Conservation (phyloP, 2,113 vertebrate species). For the Mixornis gularis region DNA sequence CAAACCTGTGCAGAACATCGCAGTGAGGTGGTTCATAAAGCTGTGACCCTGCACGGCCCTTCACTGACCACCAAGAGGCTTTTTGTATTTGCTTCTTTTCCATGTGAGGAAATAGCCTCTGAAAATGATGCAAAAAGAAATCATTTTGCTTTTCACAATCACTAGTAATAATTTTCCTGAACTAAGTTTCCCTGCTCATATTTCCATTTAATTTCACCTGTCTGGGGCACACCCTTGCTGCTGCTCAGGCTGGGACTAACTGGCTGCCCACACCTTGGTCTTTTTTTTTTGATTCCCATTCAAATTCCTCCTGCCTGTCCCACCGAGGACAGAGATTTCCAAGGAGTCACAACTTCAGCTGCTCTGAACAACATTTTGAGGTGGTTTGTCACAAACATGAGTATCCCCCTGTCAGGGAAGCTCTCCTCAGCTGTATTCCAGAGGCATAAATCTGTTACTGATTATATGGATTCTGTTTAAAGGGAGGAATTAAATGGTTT, state of each 20-base stretch:
- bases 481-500: background rate
- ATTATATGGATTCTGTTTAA: constrained; percentile 1
- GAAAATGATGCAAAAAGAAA: background rate
- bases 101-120: background rate
- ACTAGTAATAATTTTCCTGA: background rate
- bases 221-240: background rate
- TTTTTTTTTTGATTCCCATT: background rate
- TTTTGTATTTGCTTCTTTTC: background rate
- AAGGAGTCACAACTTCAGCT: background rate
- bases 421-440: background rate
- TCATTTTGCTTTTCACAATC: background rate
- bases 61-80: background rate
- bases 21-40: background rate
- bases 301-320: background rate
- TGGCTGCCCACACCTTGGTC: background rate
- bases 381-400: background rate
- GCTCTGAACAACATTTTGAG: background rate
- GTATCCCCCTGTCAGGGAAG: background rate
- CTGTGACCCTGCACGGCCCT: background rate
- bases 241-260: background rate
- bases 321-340: background rate
- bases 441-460: constrained; percentile 18
- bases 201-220: background rate
- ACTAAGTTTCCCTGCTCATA: background rate
- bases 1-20: background rate